These are phyloP conservation scores for Epizoanthus scotinus DNA, from an alignment of 92 coral and sea anemone species.

Conservation along the genomic window DNA sequence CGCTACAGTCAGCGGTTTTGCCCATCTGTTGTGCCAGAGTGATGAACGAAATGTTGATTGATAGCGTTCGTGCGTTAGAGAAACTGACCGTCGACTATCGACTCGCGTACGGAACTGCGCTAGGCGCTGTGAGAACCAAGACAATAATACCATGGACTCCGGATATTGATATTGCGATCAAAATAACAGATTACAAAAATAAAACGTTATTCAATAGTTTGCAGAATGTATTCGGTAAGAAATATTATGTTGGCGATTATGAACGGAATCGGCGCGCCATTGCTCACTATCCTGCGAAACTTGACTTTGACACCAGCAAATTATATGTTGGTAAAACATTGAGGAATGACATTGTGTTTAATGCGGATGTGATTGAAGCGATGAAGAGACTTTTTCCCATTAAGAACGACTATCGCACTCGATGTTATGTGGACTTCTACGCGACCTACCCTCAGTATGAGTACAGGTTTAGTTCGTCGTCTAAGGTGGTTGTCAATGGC, in stretches of 20 bases:
- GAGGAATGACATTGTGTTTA: slow-evolving; percentile 4
- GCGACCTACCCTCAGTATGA: slow-evolving; percentile 34
- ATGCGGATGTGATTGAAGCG: slow-evolving; percentile 18
- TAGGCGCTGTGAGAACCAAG: slow-evolving; percentile 9
- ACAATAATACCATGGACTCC: slow-evolving; percentile 34
- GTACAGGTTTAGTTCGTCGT: slow-evolving; percentile 13
- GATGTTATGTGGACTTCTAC: slow-evolving; percentile 36
- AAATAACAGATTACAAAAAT: slow-evolving; percentile 24
- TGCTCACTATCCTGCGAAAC: slow-evolving; percentile 33
- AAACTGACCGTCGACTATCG: slow-evolving; percentile 25
- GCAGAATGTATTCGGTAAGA: slow-evolving; percentile 24
- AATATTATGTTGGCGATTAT: slow-evolving; percentile 35
- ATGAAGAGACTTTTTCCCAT: slow-evolving; percentile 23
- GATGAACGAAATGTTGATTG: slow-evolving; percentile 20
- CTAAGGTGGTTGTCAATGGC: slow-evolving; percentile 19
- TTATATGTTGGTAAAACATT: slow-evolving; percentile 1
- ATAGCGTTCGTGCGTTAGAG: slow-evolving; percentile 4
- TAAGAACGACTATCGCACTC: slow-evolving; percentile 13
- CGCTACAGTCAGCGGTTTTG: slow-evolving; percentile 40
- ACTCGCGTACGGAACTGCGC: slow-evolving; percentile 24
- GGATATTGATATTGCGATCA: slow-evolving; percentile 25
- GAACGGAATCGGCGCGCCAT: slow-evolving; percentile 30
- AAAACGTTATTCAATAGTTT: slow-evolving; percentile 16
- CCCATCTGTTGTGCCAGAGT: slow-evolving; percentile 39
- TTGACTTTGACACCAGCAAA: slow-evolving; percentile 15